Conservation (phyloP, 2,888 invertebrate species). For the Fissipunctia ypsillon region DNA sequence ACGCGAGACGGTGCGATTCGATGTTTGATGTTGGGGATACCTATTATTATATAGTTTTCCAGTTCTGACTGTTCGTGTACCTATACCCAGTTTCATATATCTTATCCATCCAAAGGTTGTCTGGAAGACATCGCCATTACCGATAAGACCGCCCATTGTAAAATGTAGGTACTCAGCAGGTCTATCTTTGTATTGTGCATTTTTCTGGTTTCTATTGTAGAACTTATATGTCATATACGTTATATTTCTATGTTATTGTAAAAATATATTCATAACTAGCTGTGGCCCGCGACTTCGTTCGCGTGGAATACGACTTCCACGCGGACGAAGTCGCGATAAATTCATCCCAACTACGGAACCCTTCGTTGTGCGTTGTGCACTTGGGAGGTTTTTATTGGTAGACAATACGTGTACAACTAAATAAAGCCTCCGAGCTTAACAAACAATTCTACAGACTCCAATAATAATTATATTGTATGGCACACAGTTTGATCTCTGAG, state of each 20-base stretch:
- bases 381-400: not conserved
- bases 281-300: no score
- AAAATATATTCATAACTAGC: no score
- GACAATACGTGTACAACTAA: no score
- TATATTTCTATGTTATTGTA: no score
- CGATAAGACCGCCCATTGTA: slow-evolving; percentile 11
- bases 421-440: not conserved
- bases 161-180: no score
- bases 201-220: not conserved
- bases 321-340: no score
- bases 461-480: not conserved
- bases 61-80: not conserved
- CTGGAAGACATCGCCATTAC: slow-evolving; percentile 18
- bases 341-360: no score
- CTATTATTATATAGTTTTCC: not conserved
- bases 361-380: no score
- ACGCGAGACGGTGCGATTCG: not conserved
- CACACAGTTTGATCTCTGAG: not conserved
- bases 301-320: no score
- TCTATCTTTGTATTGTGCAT: not conserved
- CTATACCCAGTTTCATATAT: slow-evolving; percentile 5
- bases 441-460: not conserved
- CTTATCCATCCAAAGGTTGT: slow-evolving; percentile 35
- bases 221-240: no score
- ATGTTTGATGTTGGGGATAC: not conserved